Percentiles rank a stretch among this genome's conserved stretches.
phyloP scores from a whole-genome alignment of 2,113 vertebrate genomes.

The Labeo rohita region DNA sequence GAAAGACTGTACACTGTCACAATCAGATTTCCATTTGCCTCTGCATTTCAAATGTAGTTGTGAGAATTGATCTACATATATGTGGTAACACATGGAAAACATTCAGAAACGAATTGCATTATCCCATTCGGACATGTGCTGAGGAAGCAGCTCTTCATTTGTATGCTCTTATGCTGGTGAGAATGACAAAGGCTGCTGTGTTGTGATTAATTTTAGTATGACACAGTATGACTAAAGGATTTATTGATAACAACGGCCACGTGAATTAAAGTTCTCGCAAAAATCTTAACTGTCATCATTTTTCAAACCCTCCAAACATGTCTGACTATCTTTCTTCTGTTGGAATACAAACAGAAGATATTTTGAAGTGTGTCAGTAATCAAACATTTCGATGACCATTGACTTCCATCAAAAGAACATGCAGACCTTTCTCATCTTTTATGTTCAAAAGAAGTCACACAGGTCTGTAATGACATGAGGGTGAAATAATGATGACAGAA shows the following conservation, averaged over 20 bases:
- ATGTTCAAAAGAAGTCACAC: no score
- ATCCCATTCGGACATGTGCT: neutral
- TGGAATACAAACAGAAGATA: neutral
- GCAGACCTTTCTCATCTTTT: no score
- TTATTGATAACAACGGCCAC: neutral
- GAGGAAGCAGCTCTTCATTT: neutral
- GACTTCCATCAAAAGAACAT: no score
- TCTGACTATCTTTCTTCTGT: neutral
- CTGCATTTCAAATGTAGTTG: constrained; percentile 6
- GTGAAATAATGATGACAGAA: no score
- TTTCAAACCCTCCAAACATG: no score
- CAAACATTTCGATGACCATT: neutral
- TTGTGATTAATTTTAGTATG: neutral
- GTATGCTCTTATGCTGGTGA: neutral
- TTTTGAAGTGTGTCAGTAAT: neutral
- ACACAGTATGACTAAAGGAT: neutral
- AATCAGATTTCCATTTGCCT: constrained; percentile 4
- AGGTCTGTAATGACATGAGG: no score
- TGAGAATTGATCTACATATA: neutral
- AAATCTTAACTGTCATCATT: no score
- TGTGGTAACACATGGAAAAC: neutral
- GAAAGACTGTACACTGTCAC: neutral
- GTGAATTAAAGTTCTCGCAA: neutral
- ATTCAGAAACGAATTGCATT: neutral
- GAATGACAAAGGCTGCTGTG: neutral